Evolutionary conservation across 2,113 vertebrate genomes (phyloP).

Genomic region (Sceloporus undulatus): DNA sequence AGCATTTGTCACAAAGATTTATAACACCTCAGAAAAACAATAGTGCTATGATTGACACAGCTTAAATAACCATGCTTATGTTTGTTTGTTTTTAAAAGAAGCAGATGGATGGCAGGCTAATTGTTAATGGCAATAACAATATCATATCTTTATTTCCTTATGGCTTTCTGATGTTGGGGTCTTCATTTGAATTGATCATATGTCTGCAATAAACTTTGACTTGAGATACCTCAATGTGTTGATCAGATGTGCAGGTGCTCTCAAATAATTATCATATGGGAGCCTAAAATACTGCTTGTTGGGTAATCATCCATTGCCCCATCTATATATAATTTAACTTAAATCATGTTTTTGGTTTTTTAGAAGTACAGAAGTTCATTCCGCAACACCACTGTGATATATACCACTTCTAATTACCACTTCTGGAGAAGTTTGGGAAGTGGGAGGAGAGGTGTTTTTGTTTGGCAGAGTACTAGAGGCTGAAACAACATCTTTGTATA

Average conservation of each 20-base stretch:
- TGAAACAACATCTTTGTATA: too few species aligned
- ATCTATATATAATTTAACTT: background rate
- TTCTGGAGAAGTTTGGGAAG: too few species aligned
- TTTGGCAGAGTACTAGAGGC: too few species aligned
- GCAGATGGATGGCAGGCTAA: background rate
- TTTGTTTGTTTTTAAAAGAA: background rate
- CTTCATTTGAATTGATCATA: too few species aligned
- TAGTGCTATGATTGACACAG: background rate
- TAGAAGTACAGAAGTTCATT: background rate
- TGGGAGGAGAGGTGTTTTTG: too few species aligned
- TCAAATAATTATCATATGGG: background rate
- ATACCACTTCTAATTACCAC: too few species aligned
- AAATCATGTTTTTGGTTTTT: background rate
- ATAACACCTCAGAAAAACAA: background rate
- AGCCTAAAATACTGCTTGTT: background rate
- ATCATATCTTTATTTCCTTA: too few species aligned
- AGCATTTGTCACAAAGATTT: background rate
- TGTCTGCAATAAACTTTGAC: background rate
- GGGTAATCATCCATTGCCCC: background rate
- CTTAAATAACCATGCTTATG: background rate
- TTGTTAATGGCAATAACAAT: too few species aligned
- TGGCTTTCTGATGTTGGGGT: too few species aligned
- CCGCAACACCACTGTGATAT: background rate
- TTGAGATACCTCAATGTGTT: background rate
- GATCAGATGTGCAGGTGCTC: too few species aligned